A percentile compares a stretch with the other conserved stretches of the same genome.
phyloP scores from a whole-genome alignment of 2,797 vertebrate species.

The Serranus cabrilla region DNA sequence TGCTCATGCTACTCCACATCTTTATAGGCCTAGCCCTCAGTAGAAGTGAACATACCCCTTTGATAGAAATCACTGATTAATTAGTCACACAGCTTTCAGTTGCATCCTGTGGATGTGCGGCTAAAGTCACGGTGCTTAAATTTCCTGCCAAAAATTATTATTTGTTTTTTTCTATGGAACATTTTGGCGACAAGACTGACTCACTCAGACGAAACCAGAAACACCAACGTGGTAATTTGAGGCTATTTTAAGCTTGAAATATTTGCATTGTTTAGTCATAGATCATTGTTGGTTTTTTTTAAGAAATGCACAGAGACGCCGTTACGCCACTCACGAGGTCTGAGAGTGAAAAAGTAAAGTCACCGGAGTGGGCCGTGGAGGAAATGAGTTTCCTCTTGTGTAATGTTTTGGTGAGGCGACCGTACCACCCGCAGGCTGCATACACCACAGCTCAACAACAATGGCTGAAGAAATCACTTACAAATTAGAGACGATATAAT shows the following conservation, averaged over 20 bases:
- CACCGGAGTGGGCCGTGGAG: slow-evolving; percentile 45
- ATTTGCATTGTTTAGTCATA: slow-evolving; percentile 33
- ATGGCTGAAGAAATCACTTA: not conserved
- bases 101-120: no score
- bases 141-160: not conserved
- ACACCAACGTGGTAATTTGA: not conserved
- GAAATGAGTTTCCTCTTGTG: slow-evolving; percentile 46
- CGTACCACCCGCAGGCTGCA: slow-evolving; percentile 26
- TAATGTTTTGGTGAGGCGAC: not conserved
- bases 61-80: no score
- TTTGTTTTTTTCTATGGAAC: not conserved
- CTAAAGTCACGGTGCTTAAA: no score
- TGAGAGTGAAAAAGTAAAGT: slow-evolving; percentile 23
- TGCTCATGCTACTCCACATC: no score
- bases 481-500: not conserved
- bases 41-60: no score
- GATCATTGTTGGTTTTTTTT: not conserved
- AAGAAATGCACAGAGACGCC: no score
- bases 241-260: slow-evolving; percentile 29
- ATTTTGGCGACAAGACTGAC: not conserved
- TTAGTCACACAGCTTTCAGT: no score
- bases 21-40: no score
- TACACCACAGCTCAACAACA: not conserved
- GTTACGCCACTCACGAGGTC: not conserved
- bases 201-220: slow-evolving; percentile 20